These are phyloP conservation scores for Drosophila punjabiensis DNA, from an alignment of 1,140 invertebrate species.

Conservation along the genomic window DNA sequence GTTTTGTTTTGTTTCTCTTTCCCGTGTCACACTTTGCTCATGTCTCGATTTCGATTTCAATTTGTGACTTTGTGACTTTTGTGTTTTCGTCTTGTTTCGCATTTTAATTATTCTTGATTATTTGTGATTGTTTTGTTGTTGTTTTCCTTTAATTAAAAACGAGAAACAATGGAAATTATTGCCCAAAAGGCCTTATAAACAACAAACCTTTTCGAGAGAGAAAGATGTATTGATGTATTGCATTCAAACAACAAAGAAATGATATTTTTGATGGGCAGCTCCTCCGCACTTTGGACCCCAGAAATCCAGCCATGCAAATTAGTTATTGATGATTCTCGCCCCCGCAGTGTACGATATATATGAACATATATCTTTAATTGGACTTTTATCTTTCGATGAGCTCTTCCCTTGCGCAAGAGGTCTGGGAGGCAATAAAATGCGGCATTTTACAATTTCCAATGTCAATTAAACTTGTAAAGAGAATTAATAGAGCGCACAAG, in stretches of 20 bases:
- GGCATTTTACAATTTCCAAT: slow-evolving; percentile 64
- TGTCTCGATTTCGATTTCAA: slow-evolving; percentile 27
- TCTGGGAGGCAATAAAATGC: slow-evolving; percentile 50
- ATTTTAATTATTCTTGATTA: slow-evolving; percentile 53
- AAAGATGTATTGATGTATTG: slow-evolving; percentile 9
- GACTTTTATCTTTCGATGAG: too few relatives aligned
- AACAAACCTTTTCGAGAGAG: slow-evolving; percentile 34
- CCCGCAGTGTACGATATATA: slow-evolving; percentile 2
- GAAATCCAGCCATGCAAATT: slow-evolving; percentile 43
- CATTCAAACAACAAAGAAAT: neutral
- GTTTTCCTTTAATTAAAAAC: slow-evolving; percentile 58
- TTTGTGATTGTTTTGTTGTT: slow-evolving; percentile 53
- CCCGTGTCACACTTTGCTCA: slow-evolving; percentile 43
- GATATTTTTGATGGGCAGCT: slow-evolving; percentile 2
- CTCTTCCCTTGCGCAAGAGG: slow-evolving; percentile 58
- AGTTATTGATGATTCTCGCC: slow-evolving; percentile 33
- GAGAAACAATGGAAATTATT: slow-evolving; percentile 58
- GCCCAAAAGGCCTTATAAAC: slow-evolving; percentile 33
- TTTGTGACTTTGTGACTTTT: slow-evolving; percentile 21
- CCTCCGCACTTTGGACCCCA: slow-evolving; percentile 6
- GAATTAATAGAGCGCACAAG: slow-evolving; percentile 62
- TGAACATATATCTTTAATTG: too few relatives aligned
- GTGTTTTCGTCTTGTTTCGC: slow-evolving; percentile 34
- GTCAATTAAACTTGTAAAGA: slow-evolving; percentile 74
- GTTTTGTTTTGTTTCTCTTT: slow-evolving; percentile 27